A percentile compares a stretch with the other conserved stretches of the same genome.
phyloP scores from a whole-genome alignment of 37 sponge, comb jelly and placozoan species.

The Agelas oroides region DNA sequence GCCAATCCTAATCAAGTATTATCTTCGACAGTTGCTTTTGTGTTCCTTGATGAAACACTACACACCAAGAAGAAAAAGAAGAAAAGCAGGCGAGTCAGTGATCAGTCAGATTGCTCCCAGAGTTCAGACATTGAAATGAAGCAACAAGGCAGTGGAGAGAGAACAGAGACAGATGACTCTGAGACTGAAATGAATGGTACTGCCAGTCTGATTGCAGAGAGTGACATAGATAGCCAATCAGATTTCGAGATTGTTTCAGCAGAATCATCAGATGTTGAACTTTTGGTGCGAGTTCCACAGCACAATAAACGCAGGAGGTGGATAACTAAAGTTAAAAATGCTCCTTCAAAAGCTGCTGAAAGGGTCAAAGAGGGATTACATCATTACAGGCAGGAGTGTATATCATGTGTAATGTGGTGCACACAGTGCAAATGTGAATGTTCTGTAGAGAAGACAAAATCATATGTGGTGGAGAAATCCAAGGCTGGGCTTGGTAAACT shows the following conservation, averaged over 20 bases:
- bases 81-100: not conserved
- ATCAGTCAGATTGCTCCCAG: not conserved
- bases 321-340: too few species aligned
- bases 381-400: too few species aligned
- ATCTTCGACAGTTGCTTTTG: constrained; percentile 34
- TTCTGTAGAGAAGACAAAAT: not conserved
- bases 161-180: not conserved
- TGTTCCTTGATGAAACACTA: constrained; percentile 82
- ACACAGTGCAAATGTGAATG: not conserved
- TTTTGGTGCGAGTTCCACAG: too few species aligned
- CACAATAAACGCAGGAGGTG: too few species aligned
- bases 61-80: constrained; percentile 28
- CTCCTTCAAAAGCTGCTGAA: too few species aligned
- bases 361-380: too few species aligned
- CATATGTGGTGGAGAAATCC: not conserved
- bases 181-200: constrained; percentile 28
- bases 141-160: not conserved
- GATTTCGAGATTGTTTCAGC: not conserved
- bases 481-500: not conserved
- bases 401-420: too few species aligned
- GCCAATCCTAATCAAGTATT: too few species aligned
- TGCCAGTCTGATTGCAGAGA: constrained; percentile 11
- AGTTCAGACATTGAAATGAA: constrained; percentile 44
- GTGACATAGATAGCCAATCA: constrained; percentile 34
- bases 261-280: too few species aligned